These are phyloP conservation scores for Perca fluviatilis DNA, from an alignment of 2,113 vertebrate species.

Conservation along the genomic window DNA sequence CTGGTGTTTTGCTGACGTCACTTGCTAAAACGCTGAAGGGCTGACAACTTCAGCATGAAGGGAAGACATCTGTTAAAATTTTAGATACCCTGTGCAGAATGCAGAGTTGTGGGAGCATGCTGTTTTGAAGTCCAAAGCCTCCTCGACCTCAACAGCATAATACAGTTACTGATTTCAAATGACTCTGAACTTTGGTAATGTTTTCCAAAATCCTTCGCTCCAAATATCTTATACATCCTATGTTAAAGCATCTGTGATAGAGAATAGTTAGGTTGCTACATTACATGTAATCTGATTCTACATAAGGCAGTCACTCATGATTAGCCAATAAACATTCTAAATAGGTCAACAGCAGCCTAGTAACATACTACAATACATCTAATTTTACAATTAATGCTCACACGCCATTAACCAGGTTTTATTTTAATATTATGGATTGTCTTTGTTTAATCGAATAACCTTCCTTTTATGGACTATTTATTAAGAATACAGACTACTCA, in stretches of 20 bases:
- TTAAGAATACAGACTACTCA: not conserved
- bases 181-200: not conserved
- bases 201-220: not conserved
- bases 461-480: not conserved
- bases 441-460: conserved; percentile 19
- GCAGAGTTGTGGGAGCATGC: conserved; percentile 28
- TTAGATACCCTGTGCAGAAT: conserved; percentile 33
- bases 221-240: not conserved
- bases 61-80: conserved; percentile 32
- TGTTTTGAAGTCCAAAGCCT: conserved; percentile 50
- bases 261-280: not conserved
- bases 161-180: conserved; percentile 20
- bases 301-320: not conserved
- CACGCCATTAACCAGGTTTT: conserved; percentile 6
- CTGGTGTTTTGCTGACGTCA: conserved; percentile 73
- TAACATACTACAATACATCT: not conserved
- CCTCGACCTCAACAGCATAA: conserved; percentile 25
- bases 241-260: not conserved
- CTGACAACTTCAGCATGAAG: conserved; percentile 51
- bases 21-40: conserved; percentile 49
- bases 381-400: conserved; percentile 9
- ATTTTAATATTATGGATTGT: conserved; percentile 17
- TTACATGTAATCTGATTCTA: not conserved
- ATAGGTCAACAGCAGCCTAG: not conserved
- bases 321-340: not conserved